Evolutionary conservation across 2,797 vertebrate species (phyloP).

Genomic region (Antennarius maculatus): DNA sequence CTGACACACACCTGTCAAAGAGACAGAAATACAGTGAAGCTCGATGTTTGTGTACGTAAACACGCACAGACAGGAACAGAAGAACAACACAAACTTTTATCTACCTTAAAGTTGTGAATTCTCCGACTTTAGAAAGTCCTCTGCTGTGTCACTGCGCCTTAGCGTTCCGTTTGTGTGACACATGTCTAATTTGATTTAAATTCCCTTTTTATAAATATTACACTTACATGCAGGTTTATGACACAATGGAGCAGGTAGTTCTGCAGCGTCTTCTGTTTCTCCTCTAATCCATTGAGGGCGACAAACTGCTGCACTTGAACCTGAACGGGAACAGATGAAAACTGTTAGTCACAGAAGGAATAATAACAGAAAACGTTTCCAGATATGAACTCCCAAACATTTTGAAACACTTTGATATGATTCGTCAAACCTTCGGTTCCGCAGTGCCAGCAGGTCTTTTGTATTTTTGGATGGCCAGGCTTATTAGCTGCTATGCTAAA

Average conservation of each 20-base stretch:
- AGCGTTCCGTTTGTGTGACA: not conserved
- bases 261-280: not conserved
- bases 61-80: not conserved
- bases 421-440: conserved; percentile 3
- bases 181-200: conserved; percentile 5
- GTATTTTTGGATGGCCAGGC: conserved; percentile 24
- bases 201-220: not conserved
- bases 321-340: conserved; percentile 1
- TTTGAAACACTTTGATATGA: conserved; percentile 45
- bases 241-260: not conserved
- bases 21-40: conserved; percentile 8
- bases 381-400: conserved; percentile 23
- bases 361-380: conserved; percentile 4
- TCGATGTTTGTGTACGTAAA: not conserved
- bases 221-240: not conserved
- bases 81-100: not conserved
- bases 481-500: conserved; percentile 72
- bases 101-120: not conserved
- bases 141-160: not conserved
- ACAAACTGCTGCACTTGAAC: not conserved
- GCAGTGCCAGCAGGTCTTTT: conserved; percentile 24
- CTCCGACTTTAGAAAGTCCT: not conserved
- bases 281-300: not conserved
- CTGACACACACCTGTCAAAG: conserved; percentile 30
- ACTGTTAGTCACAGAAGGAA: not conserved